Conservation (phyloP, 2,113 vertebrate genomes). For the Nasalis larvatus region DNA sequence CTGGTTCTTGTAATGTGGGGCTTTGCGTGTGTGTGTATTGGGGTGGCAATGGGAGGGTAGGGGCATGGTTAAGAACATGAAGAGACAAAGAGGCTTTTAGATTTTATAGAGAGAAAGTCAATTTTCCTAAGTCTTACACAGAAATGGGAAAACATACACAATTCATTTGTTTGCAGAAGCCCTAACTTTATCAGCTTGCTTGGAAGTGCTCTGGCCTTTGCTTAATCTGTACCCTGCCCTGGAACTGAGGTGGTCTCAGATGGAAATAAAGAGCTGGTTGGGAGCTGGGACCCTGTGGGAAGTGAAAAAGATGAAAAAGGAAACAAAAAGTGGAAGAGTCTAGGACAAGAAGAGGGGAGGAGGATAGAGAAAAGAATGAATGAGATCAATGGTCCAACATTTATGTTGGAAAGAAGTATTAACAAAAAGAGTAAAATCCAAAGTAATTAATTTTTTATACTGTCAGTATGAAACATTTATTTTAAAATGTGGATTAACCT, state of each 20-base stretch:
- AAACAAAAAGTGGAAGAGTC: not conserved
- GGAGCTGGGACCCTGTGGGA: not conserved
- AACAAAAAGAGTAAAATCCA: not conserved
- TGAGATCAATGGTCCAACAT: not conserved
- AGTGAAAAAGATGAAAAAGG: not conserved
- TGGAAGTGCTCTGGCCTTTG: not conserved
- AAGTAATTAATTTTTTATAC: not conserved
- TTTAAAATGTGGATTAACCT: slow-evolving; percentile 44
- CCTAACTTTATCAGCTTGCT: not conserved
- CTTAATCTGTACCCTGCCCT: not conserved
- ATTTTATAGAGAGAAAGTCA: not conserved
- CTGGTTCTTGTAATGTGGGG: not conserved
- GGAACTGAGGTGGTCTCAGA: too few species aligned
- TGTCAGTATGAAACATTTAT: not conserved
- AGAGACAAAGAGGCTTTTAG: not conserved
- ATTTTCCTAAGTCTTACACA: not conserved
- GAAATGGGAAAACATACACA: not conserved
- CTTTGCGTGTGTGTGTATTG: not conserved
- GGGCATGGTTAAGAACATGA: not conserved
- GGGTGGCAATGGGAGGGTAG: not conserved
- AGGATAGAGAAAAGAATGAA: not conserved
- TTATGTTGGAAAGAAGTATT: not conserved
- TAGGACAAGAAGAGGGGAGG: not conserved
- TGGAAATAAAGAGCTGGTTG: too few species aligned
- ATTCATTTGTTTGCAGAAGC: not conserved